Percentiles rank a stretch among this genome's conserved stretches.
phyloP scores from a whole-genome alignment of 2,888 invertebrate species.

The Ypsolopha scabrella region DNA sequence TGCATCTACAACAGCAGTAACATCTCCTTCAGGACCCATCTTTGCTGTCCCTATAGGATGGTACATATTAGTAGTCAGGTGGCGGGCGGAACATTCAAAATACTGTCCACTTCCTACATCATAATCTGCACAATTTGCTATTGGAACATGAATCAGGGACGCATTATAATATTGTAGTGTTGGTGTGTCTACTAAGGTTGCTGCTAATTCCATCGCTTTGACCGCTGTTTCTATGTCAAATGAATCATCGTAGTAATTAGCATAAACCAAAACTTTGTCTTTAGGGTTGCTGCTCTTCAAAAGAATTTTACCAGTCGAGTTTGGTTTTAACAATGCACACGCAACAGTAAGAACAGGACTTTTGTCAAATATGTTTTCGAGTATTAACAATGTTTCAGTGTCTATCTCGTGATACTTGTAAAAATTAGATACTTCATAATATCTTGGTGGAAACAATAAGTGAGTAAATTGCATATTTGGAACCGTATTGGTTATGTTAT shows the following conservation, averaged over 20 bases:
- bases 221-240: conserved; percentile 71
- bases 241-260: conserved; percentile 72
- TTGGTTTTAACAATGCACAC: conserved; percentile 3
- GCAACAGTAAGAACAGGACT: conserved; percentile 20
- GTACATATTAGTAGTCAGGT: conserved; percentile 67
- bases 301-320: conserved; percentile 58
- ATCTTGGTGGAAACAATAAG: conserved; percentile 31
- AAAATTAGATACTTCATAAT: conserved; percentile 4
- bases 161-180: conserved; percentile 11
- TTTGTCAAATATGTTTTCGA: conserved; percentile 11
- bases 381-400: conserved; percentile 1
- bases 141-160: conserved; percentile 57
- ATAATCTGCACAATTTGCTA: conserved; percentile 65
- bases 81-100: conserved; percentile 72
- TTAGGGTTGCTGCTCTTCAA: conserved; percentile 76
- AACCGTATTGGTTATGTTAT: conserved; percentile 60
- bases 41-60: conserved; percentile 49
- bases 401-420: neutral
- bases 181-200: neutral
- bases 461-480: conserved; percentile 19
- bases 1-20: conserved; percentile 75
- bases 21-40: conserved; percentile 68
- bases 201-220: conserved; percentile 49
- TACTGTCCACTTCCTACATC: conserved; percentile 73
- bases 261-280: conserved; percentile 76